These are phyloP conservation scores for Rhagoletis zephyria DNA, from an alignment of 1,140 invertebrate species.

Conservation along the genomic window DNA sequence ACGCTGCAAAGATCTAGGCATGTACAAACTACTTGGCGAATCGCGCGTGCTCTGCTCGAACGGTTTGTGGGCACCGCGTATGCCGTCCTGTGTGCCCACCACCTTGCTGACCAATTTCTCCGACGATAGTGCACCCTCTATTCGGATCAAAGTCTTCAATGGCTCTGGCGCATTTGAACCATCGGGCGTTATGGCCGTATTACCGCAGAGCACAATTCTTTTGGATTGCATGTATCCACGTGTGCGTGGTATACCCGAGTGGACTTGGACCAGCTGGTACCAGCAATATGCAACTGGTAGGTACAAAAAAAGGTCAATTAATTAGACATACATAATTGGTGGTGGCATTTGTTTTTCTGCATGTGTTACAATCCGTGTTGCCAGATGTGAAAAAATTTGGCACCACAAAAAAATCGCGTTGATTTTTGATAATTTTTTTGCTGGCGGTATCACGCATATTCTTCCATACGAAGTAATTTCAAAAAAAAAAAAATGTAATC, in stretches of 20 bases:
- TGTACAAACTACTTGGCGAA: slow-evolving; percentile 85
- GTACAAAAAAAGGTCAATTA: slow-evolving; percentile 27
- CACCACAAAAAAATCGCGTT: no score
- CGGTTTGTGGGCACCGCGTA: slow-evolving; percentile 82
- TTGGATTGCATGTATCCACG: slow-evolving; percentile 87
- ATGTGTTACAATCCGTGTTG: no score
- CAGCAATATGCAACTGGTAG: slow-evolving; percentile 84
- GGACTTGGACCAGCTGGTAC: slow-evolving; percentile 89
- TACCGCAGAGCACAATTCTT: slow-evolving; percentile 86
- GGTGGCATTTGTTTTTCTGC: background rate
- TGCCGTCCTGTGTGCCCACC: slow-evolving; percentile 86
- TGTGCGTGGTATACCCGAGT: slow-evolving; percentile 84
- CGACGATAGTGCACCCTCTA: slow-evolving; percentile 87
- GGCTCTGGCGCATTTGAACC: slow-evolving; percentile 86
- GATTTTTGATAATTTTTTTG: no score
- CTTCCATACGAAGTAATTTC: no score
- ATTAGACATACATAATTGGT: no score
- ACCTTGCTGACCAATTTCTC: slow-evolving; percentile 88
- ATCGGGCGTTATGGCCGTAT: slow-evolving; percentile 84
- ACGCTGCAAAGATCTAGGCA: slow-evolving; percentile 84
- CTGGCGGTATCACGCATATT: no score
- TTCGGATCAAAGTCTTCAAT: slow-evolving; percentile 84
- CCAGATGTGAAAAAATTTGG: no score
- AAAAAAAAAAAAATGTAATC: no score
- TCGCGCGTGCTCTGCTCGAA: slow-evolving; percentile 82